Conservation (phyloP, 1,140 invertebrate species). For the Samia ricini region DNA sequence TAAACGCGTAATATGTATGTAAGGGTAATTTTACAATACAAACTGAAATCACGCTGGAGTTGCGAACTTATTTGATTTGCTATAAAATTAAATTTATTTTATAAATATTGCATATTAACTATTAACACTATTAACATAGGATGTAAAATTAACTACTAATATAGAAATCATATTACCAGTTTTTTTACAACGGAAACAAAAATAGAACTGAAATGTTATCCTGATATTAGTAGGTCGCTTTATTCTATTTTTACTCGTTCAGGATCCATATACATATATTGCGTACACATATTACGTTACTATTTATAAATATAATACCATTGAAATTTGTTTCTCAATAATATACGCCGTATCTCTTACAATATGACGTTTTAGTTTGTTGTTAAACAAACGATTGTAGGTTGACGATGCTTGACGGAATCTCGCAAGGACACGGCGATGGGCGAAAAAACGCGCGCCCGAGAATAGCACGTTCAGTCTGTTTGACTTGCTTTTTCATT, state of each 20-base stretch:
- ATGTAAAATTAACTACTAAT: too few relatives aligned
- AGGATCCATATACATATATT: not conserved
- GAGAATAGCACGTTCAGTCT: slow-evolving; percentile 14
- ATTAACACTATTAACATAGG: too few relatives aligned
- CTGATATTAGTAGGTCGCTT: not conserved
- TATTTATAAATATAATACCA: not conserved
- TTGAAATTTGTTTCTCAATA: not conserved
- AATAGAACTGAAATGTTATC: too few relatives aligned
- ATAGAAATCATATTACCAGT: too few relatives aligned
- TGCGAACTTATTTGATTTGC: too few relatives aligned
- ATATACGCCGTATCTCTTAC: not conserved
- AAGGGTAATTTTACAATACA: too few relatives aligned
- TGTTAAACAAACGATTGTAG: slow-evolving; percentile 48
- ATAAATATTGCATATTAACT: too few relatives aligned
- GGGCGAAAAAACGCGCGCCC: slow-evolving; percentile 25
- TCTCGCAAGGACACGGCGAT: slow-evolving; percentile 39
- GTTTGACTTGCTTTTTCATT: slow-evolving; percentile 28
- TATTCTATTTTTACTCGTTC: not conserved
- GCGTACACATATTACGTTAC: not conserved
- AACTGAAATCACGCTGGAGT: too few relatives aligned
- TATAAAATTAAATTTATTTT: too few relatives aligned
- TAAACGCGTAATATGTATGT: too few relatives aligned
- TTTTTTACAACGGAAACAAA: too few relatives aligned
- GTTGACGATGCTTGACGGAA: slow-evolving; percentile 38
- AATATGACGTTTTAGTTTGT: slow-evolving; percentile 31